Conservation (phyloP, 2,113 vertebrate genomes). For the Argyrosomus japonicus region DNA sequence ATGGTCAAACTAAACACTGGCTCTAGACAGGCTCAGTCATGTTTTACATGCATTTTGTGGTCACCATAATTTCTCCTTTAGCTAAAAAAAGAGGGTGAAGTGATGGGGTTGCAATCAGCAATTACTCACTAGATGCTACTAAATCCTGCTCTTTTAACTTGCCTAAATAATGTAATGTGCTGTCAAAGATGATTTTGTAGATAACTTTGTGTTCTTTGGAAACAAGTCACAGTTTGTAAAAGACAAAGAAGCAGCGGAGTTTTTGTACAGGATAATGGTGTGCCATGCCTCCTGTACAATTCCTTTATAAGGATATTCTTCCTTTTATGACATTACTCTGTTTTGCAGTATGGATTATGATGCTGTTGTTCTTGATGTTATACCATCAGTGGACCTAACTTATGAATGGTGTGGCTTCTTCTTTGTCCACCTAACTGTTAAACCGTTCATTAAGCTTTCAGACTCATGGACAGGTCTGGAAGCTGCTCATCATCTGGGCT, state of each 20-base stretch:
- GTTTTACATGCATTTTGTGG: too few relatives aligned
- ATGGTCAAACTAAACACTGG: too few relatives aligned
- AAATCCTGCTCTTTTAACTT: too few relatives aligned
- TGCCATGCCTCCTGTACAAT: background rate
- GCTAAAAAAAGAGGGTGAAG: too few relatives aligned
- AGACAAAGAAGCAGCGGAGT: background rate
- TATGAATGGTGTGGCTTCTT: background rate
- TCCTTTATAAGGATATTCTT: background rate
- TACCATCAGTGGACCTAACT: background rate
- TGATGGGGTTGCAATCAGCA: too few relatives aligned
- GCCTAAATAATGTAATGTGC: too few relatives aligned
- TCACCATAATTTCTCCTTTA: too few relatives aligned
- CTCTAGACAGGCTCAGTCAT: too few relatives aligned
- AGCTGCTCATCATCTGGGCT: background rate
- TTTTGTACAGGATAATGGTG: background rate
- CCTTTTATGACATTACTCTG: background rate
- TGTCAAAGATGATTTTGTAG: too few relatives aligned
- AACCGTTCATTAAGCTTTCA: constrained; percentile 11
- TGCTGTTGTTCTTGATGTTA: constrained; percentile 10
- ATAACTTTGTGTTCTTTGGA: background rate
- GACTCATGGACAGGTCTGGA: background rate
- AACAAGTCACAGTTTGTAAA: background rate
- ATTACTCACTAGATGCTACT: too few relatives aligned
- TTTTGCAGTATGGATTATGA: background rate
- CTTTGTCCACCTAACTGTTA: background rate